phyloP scores from a whole-genome alignment of 37 sponge, comb jelly and placozoan genomes.

The Oscarella lobularis region DNA sequence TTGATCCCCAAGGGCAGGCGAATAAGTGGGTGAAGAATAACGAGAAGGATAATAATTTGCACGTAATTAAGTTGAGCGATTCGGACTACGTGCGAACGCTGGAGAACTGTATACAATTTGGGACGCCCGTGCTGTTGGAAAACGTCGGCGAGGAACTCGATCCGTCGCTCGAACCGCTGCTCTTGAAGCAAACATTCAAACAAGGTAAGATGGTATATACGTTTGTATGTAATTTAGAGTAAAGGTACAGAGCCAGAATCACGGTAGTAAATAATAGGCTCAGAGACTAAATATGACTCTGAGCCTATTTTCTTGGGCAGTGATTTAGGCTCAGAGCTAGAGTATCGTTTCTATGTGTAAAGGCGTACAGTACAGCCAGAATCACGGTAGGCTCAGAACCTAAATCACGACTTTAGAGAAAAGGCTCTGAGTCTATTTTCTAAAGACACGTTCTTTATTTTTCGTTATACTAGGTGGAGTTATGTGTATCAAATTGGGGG shows the following conservation, averaged over 20 bases:
- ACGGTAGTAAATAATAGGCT: background rate
- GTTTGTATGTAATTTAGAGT: background rate
- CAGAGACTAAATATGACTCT: no score
- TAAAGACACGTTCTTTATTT: no score
- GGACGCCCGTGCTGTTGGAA: slow-evolving; percentile 90
- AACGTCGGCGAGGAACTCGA: slow-evolving; percentile 99
- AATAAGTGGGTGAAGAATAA: slow-evolving; percentile 98
- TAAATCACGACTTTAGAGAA: no score
- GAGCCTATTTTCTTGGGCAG: no score
- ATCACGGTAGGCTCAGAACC: no score
- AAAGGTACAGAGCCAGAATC: background rate
- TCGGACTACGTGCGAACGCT: slow-evolving; percentile 92
- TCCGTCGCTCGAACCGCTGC: slow-evolving; percentile 92
- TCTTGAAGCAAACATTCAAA: slow-evolving; percentile 97
- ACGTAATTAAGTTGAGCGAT: slow-evolving; percentile 89
- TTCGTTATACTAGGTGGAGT: slow-evolving; percentile 91
- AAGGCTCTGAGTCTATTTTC: no score
- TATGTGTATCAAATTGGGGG: slow-evolving; percentile 91
- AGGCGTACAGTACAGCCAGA: no score
- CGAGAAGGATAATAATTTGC: slow-evolving; percentile 72
- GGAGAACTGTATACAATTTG: slow-evolving; percentile 99
- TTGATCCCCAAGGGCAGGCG: slow-evolving; percentile 98
- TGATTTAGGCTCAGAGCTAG: no score
- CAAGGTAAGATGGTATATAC: slow-evolving; percentile 43
- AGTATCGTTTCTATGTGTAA: no score